phyloP scores from a whole-genome alignment of 2,888 invertebrate genomes.

The Eulithis prunata region DNA sequence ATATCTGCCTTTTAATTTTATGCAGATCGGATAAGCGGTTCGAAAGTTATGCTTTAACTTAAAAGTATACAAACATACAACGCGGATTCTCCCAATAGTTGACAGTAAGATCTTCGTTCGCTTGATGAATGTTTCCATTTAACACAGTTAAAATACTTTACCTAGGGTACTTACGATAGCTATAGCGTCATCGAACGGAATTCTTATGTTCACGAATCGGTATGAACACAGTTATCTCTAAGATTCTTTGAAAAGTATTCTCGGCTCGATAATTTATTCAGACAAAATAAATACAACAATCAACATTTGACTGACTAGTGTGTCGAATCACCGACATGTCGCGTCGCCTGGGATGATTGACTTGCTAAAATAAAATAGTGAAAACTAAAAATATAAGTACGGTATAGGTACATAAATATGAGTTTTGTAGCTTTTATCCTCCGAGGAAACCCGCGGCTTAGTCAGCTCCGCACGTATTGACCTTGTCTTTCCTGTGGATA shows the following conservation, averaged over 20 bases:
- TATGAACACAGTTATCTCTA: slow-evolving; percentile 17
- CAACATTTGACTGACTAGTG: slow-evolving; percentile 17
- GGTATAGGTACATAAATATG: not conserved
- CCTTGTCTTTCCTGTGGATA: no score
- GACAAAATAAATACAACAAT: slow-evolving; percentile 15
- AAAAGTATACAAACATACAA: no score
- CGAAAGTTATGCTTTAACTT: no score
- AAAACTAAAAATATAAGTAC: slow-evolving; percentile 6
- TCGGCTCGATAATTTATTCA: slow-evolving; percentile 22
- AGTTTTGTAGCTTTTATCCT: slow-evolving; percentile 36
- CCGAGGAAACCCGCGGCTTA: slow-evolving; percentile 13
- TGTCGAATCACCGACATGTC: slow-evolving; percentile 21
- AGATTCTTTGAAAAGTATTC: slow-evolving; percentile 24
- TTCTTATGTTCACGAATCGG: slow-evolving; percentile 16
- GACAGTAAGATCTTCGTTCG: no score
- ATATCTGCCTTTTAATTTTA: no score
- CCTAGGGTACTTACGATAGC: no score
- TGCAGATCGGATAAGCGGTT: no score
- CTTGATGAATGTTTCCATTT: not conserved
- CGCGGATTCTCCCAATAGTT: no score
- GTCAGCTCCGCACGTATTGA: no score
- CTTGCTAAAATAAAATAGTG: slow-evolving; percentile 3
- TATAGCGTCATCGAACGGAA: slow-evolving; percentile 21
- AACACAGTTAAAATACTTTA: not conserved
- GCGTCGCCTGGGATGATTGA: not conserved